Evolutionary conservation across 37 sponge, comb jelly and placozoan species (phyloP).

Genomic region (Ianthella basta): DNA sequence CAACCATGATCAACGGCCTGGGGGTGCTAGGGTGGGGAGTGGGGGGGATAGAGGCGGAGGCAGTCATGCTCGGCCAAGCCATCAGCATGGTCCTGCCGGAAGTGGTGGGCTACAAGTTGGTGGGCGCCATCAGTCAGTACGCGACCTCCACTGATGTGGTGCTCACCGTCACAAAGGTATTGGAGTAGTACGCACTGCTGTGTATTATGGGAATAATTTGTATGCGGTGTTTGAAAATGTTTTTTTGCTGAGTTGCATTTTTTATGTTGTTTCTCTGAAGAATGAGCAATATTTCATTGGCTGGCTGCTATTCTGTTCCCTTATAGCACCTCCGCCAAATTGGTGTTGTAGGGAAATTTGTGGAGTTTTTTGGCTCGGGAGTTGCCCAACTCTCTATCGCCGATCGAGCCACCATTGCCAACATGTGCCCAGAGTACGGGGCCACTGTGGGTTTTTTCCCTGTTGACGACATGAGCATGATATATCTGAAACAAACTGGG

Average conservation of each 20-base stretch:
- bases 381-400: slow-evolving; percentile 89
- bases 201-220: not conserved
- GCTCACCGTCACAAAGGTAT: slow-evolving; percentile 92
- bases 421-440: slow-evolving; percentile 97
- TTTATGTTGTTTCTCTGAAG: too few relatives aligned
- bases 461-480: slow-evolving; percentile 82
- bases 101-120: slow-evolving; percentile 89
- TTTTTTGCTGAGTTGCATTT: too few relatives aligned
- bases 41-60: slow-evolving; percentile 95
- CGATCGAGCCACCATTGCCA: slow-evolving; percentile 89
- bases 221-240: too few relatives aligned
- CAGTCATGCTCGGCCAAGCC: slow-evolving; percentile 90
- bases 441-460: slow-evolving; percentile 92
- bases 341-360: slow-evolving; percentile 89
- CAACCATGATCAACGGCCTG: slow-evolving; percentile 95
- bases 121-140: slow-evolving; percentile 58
- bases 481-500: slow-evolving; percentile 85
- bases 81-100: slow-evolving; percentile 92
- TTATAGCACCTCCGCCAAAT: slow-evolving; percentile 81
- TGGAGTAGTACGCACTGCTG: not conserved
- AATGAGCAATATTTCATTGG: too few relatives aligned
- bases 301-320: too few relatives aligned
- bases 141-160: slow-evolving; percentile 92
- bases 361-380: slow-evolving; percentile 94
- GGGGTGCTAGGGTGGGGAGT: slow-evolving; percentile 95